A percentile compares a stretch with the other conserved stretches of the same genome.
phyloP scores from a whole-genome alignment of 2,113 vertebrate species.

The Isurus oxyrinchus region DNA sequence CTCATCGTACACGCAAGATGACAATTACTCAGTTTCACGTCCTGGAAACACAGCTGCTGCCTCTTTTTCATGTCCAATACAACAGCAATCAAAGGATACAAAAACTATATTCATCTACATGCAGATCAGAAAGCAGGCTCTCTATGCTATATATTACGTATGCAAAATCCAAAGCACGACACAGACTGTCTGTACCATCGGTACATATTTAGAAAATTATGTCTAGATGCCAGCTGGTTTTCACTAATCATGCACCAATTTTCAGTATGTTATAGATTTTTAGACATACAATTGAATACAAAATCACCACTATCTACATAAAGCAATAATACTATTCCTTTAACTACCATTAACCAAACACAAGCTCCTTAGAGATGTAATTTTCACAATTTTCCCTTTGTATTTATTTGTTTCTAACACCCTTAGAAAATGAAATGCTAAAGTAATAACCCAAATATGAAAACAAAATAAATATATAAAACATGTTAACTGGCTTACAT shows the following conservation, averaged over 20 bases:
- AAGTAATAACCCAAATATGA: not conserved
- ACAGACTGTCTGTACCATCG: not conserved
- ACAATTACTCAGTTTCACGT: slow-evolving; percentile 40
- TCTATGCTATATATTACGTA: not conserved
- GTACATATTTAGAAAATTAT: not conserved
- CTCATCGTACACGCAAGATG: not conserved
- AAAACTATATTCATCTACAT: slow-evolving; percentile 35
- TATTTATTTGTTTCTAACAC: not conserved
- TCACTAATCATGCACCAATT: not conserved
- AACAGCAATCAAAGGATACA: slow-evolving; percentile 25
- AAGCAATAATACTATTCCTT: not conserved
- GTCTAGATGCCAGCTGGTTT: not conserved
- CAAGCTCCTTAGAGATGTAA: not conserved
- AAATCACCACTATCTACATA: not conserved
- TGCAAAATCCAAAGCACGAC: not conserved
- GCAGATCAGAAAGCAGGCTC: not conserved
- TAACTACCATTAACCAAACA: not conserved
- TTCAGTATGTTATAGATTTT: not conserved
- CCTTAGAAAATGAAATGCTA: not conserved
- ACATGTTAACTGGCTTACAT: not conserved
- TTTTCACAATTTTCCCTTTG: not conserved
- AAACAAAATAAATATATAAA: not conserved
- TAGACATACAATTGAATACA: not conserved
- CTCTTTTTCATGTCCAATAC: slow-evolving; percentile 36
- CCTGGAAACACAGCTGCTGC: slow-evolving; percentile 42